These are phyloP conservation scores for Drosophila glabriapex DNA, from an alignment of 2,888 invertebrate genomes.

Conservation along the genomic window DNA sequence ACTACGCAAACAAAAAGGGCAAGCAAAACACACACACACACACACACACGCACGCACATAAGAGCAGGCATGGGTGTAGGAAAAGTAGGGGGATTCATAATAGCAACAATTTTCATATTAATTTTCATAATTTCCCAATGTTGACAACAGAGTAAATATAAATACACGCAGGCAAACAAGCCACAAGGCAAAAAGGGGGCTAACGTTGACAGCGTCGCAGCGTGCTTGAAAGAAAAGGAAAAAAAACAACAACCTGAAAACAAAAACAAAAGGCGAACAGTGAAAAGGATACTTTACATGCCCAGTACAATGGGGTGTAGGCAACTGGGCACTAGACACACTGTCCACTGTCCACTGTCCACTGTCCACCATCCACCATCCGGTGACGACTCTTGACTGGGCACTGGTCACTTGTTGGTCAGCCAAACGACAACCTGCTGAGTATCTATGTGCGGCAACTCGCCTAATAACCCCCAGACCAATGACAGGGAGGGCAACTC, in stretches of 20 bases:
- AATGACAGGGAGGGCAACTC: not conserved
- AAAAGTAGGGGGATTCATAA: slow-evolving; percentile 35
- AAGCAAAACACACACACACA: slow-evolving; percentile 2
- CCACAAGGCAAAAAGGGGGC: slow-evolving; percentile 12
- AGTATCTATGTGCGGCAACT: slow-evolving; percentile 65
- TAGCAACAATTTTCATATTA: slow-evolving; percentile 77
- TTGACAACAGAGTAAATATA: slow-evolving; percentile 73
- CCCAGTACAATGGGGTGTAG: slow-evolving; percentile 66
- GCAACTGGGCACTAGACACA: slow-evolving; percentile 25
- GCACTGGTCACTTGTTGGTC: slow-evolving; percentile 56
- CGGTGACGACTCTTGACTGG: slow-evolving; percentile 9
- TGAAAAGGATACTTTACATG: slow-evolving; percentile 70
- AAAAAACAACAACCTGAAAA: slow-evolving; percentile 41
- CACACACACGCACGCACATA: slow-evolving; percentile 2
- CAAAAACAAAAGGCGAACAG: slow-evolving; percentile 51
- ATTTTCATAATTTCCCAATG: slow-evolving; percentile 79
- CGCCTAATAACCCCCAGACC: slow-evolving; percentile 67
- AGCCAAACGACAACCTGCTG: slow-evolving; percentile 72
- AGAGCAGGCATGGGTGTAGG: not conserved
- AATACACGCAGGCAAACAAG: slow-evolving; percentile 73
- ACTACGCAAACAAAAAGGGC: slow-evolving; percentile 37
- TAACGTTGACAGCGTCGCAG: slow-evolving; percentile 50
- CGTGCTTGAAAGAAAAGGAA: slow-evolving; percentile 16
- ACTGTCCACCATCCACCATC: slow-evolving; percentile 6
- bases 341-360: slow-evolving; percentile 16